Conservation (phyloP, 2,113 vertebrate genomes). For the Cynopterus brachyotis region DNA sequence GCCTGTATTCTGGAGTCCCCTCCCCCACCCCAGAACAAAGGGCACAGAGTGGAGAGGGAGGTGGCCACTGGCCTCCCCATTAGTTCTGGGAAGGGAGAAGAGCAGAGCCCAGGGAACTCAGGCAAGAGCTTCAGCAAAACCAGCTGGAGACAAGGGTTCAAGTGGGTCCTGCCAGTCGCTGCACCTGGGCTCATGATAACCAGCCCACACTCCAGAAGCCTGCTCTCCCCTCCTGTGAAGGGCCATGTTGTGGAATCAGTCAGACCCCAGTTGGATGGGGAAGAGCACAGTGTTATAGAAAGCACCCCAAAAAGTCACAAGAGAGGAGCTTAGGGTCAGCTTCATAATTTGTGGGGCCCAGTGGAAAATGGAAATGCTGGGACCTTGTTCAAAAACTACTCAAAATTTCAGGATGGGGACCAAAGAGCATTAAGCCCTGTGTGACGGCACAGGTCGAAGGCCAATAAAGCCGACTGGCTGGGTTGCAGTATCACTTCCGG, state of each 20-base stretch:
- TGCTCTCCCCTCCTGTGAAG: not conserved
- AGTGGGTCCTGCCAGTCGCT: not conserved
- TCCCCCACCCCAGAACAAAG: not conserved
- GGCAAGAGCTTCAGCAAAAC: not conserved
- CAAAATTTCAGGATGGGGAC: not conserved
- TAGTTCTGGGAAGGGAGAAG: not conserved
- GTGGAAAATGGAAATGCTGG: not conserved
- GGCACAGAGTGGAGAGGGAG: not conserved
- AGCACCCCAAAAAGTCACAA: not conserved
- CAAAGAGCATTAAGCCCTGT: accelerated
- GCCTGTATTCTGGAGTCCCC: conserved; percentile 37
- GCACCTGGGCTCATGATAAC: not conserved
- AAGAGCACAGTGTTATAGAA: too few relatives aligned
- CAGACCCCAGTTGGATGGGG: not conserved
- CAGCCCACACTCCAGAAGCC: not conserved
- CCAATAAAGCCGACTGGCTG: not conserved
- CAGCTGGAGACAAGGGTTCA: not conserved
- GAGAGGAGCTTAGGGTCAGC: not conserved
- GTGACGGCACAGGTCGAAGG: not conserved
- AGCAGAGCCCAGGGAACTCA: not conserved
- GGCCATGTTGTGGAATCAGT: accelerated
- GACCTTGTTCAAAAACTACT: not conserved
- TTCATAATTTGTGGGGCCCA: not conserved
- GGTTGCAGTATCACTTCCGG: accelerated
- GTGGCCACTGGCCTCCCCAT: not conserved